Percentiles rank a stretch among this genome's conserved stretches.
Conservation (phyloP, 2,113 vertebrate species). For the Muntiacus reevesi region DNA sequence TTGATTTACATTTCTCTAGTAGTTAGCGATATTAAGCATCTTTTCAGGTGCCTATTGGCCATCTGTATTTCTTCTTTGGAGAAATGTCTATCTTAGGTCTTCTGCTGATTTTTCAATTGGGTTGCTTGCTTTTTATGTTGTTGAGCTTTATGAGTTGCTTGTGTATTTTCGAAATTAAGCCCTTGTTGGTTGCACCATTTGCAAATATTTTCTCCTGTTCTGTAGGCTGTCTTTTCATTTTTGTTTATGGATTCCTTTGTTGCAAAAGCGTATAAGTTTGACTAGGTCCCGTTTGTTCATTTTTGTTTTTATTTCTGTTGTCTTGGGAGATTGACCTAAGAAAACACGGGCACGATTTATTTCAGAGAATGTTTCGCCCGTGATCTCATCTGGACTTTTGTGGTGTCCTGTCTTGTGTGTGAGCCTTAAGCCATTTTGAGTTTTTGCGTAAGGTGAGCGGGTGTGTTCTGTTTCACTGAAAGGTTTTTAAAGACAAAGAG, state of each 20-base stretch:
- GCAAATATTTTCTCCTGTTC: background rate
- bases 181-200: background rate
- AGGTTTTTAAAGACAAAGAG: background rate
- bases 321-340: background rate
- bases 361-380: background rate
- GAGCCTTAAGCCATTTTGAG: background rate
- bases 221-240: background rate
- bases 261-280: background rate
- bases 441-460: background rate
- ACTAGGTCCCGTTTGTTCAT: background rate
- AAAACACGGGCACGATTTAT: background rate
- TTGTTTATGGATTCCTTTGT: background rate
- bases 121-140: background rate
- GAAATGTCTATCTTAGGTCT: background rate
- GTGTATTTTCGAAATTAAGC: background rate
- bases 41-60: background rate
- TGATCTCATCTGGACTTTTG: background rate
- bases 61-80: background rate
- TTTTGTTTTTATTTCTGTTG: background rate
- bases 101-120: background rate
- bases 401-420: background rate
- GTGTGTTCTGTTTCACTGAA: background rate
- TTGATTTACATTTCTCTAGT: background rate
- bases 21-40: background rate
- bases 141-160: background rate